These are phyloP conservation scores for Penelope pileata DNA, from an alignment of 2,113 vertebrate genomes.

Conservation along the genomic window DNA sequence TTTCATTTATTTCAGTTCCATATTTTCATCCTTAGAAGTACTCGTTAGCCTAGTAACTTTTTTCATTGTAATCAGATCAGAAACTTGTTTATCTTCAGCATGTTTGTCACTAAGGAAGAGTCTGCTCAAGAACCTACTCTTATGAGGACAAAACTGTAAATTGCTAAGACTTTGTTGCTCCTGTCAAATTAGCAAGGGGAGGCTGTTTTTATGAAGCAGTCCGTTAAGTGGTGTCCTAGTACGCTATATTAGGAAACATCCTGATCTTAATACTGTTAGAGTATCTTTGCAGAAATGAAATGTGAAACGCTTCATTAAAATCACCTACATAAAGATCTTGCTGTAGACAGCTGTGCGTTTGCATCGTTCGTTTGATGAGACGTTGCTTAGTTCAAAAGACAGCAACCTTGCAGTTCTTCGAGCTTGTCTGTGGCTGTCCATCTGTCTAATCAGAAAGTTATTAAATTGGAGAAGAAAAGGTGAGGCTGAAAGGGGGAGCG, in stretches of 20 bases:
- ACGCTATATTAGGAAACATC: neutral
- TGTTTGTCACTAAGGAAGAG: neutral
- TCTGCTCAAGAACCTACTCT: neutral
- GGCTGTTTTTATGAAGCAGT: neutral
- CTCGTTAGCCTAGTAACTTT: neutral
- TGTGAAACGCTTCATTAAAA: neutral
- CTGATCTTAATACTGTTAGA: neutral
- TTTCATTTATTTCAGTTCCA: neutral
- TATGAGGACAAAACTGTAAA: neutral
- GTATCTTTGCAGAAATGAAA: neutral
- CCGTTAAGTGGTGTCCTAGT: neutral
- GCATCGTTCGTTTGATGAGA: neutral
- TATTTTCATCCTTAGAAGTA: neutral
- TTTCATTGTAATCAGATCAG: neutral
- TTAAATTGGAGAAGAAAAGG: neutral
- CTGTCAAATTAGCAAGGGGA: neutral
- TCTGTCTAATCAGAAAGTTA: neutral
- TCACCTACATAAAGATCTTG: neutral
- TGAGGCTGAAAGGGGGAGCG: accelerated
- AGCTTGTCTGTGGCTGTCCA: neutral
- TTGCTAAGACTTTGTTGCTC: neutral
- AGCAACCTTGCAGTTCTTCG: neutral
- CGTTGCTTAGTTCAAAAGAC: neutral
- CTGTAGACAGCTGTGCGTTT: neutral
- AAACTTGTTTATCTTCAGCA: neutral